Percentiles rank a stretch among this genome's conserved stretches.
These are phyloP conservation scores for Tyto alba DNA, from an alignment of 2,113 vertebrate species.

Conservation along the genomic window DNA sequence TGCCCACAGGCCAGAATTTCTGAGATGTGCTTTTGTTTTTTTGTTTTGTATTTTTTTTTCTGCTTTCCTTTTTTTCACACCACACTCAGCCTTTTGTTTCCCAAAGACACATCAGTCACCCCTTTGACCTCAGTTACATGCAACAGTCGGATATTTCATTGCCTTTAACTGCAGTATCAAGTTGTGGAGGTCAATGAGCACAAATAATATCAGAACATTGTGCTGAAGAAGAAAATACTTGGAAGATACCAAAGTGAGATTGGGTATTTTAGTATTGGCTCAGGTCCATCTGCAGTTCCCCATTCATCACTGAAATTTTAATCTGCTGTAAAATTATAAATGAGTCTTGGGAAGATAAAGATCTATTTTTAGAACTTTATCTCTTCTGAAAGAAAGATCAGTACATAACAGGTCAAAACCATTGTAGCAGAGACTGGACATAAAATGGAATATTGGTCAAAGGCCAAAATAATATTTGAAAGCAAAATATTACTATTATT, in stretches of 20 bases:
- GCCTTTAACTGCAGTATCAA: background rate
- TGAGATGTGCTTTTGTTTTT: background rate
- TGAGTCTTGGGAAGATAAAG: conserved; percentile 37
- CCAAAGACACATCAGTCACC: background rate
- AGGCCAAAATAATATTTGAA: conserved; percentile 58
- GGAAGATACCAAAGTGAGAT: background rate
- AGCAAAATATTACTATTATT: conserved; percentile 40
- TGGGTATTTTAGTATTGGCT: conserved; percentile 43
- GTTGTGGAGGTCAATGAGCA: background rate
- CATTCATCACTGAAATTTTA: conserved; percentile 49
- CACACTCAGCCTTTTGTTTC: background rate
- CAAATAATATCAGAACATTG: conserved; percentile 35
- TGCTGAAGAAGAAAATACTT: conserved; percentile 43
- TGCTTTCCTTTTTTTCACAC: background rate
- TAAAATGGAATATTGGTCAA: conserved; percentile 39
- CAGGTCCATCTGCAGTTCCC: background rate
- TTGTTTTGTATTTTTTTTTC: background rate
- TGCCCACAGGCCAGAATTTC: background rate
- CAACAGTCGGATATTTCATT: background rate
- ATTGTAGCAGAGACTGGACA: conserved; percentile 10
- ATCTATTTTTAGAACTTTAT: conserved; percentile 38
- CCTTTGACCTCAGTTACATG: background rate
- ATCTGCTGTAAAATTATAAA: conserved; percentile 50
- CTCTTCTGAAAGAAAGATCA: conserved; percentile 36
- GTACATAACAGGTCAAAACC: background rate